Evolutionary conservation across 2,797 vertebrate species (phyloP).

Genomic region (Naso thynnoides): DNA sequence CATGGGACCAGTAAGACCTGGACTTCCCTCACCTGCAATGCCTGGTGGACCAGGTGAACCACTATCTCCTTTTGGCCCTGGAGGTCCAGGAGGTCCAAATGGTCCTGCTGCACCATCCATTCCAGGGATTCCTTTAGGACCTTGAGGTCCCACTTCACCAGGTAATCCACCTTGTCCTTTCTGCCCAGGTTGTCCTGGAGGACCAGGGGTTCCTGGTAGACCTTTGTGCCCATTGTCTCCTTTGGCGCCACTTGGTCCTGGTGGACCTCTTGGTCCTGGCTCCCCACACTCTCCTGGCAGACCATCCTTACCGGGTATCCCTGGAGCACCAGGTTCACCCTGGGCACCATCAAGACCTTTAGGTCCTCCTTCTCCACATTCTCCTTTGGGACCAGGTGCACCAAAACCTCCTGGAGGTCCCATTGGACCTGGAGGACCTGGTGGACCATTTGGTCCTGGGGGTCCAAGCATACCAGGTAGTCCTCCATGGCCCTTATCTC

Average conservation of each 20-base stretch:
- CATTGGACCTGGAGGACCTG: slow-evolving; percentile 88
- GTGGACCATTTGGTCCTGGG: slow-evolving; percentile 89
- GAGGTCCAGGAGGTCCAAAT: slow-evolving; percentile 89
- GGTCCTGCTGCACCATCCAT: slow-evolving; percentile 91
- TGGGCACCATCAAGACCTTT: slow-evolving; percentile 90
- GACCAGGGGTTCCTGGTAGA: slow-evolving; percentile 88
- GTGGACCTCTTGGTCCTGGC: slow-evolving; percentile 90
- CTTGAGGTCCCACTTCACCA: slow-evolving; percentile 91
- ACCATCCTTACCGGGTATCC: slow-evolving; percentile 92
- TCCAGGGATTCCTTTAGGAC: slow-evolving; percentile 94
- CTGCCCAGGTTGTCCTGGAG: slow-evolving; percentile 87
- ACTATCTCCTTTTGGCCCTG: slow-evolving; percentile 91
- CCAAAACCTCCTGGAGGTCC: slow-evolving; percentile 90
- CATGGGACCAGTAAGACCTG: slow-evolving; percentile 87
- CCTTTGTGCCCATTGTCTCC: slow-evolving; percentile 93
- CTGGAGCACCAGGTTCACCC: slow-evolving; percentile 90
- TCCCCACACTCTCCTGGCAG: slow-evolving; percentile 91
- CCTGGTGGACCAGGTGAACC: slow-evolving; percentile 90
- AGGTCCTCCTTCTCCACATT: slow-evolving; percentile 88
- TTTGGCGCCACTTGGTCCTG: slow-evolving; percentile 90
- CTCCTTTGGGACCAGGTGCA: slow-evolving; percentile 92
- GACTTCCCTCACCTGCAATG: slow-evolving; percentile 87
- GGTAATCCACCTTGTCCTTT: slow-evolving; percentile 91
- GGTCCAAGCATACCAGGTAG: slow-evolving; percentile 90
- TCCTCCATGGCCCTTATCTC: slow-evolving; percentile 92